Conservation (phyloP, 1,140 invertebrate genomes). For the Contarinia nasturtii region DNA sequence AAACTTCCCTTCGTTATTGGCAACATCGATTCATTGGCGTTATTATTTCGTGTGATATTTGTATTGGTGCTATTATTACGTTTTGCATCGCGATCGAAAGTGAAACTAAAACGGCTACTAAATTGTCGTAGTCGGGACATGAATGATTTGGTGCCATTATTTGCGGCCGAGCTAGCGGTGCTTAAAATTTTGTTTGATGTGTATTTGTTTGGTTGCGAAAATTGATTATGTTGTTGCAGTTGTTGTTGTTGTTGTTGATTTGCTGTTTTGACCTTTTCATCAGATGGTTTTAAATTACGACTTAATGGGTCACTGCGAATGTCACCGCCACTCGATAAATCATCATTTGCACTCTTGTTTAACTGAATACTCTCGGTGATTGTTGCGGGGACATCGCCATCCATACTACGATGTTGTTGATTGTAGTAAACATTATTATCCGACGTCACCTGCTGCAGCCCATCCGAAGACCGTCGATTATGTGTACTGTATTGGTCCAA, state of each 20-base stretch:
- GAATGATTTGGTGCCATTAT: slow-evolving; percentile 10
- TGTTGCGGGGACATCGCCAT: slow-evolving; percentile 4
- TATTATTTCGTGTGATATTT: slow-evolving; percentile 8
- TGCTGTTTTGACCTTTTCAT: not conserved
- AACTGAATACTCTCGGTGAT: not conserved
- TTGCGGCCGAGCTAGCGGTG: slow-evolving; percentile 1
- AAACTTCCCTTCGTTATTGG: slow-evolving; percentile 3
- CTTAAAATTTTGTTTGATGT: not conserved
- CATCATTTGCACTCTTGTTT: not conserved
- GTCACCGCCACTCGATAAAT: not conserved
- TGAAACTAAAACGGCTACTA: slow-evolving; percentile 21
- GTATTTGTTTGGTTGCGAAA: not conserved
- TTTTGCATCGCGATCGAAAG: slow-evolving; percentile 20
- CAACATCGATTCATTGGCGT: not conserved
- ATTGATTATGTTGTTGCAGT: slow-evolving; percentile 9
- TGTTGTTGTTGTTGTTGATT: slow-evolving; percentile 16
- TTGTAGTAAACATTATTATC: slow-evolving; percentile 23
- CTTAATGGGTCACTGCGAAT: not conserved
- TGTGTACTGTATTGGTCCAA: slow-evolving; percentile 20
- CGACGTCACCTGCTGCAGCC: slow-evolving; percentile 21
- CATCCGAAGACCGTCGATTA: slow-evolving; percentile 21
- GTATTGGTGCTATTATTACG: slow-evolving; percentile 19
- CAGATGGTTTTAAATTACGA: not conserved
- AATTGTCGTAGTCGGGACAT: slow-evolving; percentile 19
- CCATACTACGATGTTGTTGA: slow-evolving; percentile 14